Base-by-base conservation (phyloP, 2,888 invertebrate genomes). In the Agrilus mali region DNA sequence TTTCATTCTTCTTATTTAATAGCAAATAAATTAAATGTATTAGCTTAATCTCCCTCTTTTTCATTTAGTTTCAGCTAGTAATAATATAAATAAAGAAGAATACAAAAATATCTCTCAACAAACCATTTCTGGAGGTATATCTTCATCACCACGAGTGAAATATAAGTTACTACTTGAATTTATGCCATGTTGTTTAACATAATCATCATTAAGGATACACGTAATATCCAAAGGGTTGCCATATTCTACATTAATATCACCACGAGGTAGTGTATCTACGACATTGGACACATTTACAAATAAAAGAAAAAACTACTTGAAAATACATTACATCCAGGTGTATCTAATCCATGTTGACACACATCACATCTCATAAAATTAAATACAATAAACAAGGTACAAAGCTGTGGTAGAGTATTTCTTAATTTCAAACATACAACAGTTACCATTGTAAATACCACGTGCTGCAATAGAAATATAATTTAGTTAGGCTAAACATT, bases 161-260 rank as follows among this genome's bases (percentile, higher is more conserved):
- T 63, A 58, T 37, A 77, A 60, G 51, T 68, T 55, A 8, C 50
- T 51, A 48, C 69, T 68, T 10, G 73, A 60, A 60, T 78, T 77
- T 54, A 67, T 66, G 16, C 73, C 68, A 51, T 70, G 65, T 33
- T 67, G 64, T 16, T 67, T 60, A 1, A 62, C 59, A 46, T 66
- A 64, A 37, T 67, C 62, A 47, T 72, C 67, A 55, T 73, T 66
- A 37, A 82, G 68, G 45, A 74, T 67, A 63, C 85, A 85, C 46
- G 68, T 73, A 53, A 85, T 74, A 55, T 75, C 73, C 54, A 85
- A 63, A 2, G 80, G 70, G 16, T 73, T 56, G 2, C 82, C 82
- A 56, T 74, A 71, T 49, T 69, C 68, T 41, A 83, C 60, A 42
- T 67, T 60, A 45, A 66, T 63, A 52, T 66, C 66, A 22, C 66